Evolutionary conservation across 2,113 vertebrate genomes (phyloP).

Genomic region (Clarias gariepinus): DNA sequence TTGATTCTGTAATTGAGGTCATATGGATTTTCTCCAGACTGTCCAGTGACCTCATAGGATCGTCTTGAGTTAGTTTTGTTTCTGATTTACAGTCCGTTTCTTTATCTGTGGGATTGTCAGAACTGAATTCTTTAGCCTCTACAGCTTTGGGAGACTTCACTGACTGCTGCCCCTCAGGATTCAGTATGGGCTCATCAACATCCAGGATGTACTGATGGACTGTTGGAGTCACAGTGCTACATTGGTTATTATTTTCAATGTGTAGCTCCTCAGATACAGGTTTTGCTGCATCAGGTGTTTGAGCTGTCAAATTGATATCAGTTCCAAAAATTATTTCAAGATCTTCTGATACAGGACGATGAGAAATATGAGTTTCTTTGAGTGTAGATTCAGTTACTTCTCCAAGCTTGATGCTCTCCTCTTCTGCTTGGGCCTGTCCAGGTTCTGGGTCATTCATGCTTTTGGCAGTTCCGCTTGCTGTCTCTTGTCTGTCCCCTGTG

Average conservation of each 20-base stretch:
- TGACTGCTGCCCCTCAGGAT: too few relatives aligned
- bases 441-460: neutral
- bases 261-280: neutral
- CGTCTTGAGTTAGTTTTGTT: neutral
- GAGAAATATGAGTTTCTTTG: neutral
- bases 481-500: too few relatives aligned
- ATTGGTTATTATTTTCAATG: neutral
- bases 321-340: neutral
- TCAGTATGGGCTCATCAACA: too few relatives aligned
- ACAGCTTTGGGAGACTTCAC: neutral
- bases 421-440: neutral
- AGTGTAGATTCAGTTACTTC: neutral
- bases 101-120: neutral
- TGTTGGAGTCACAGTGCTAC: too few relatives aligned
- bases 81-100: neutral
- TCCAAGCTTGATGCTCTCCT: neutral
- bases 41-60: neutral
- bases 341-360: neutral
- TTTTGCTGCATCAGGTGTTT: neutral
- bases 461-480: neutral
- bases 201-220: too few relatives aligned
- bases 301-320: neutral
- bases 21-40: neutral
- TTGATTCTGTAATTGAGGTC: neutral
- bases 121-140: neutral